These are phyloP conservation scores for Nothoprocta perdicaria DNA, from an alignment of 2,113 vertebrate genomes.

Conservation along the genomic window DNA sequence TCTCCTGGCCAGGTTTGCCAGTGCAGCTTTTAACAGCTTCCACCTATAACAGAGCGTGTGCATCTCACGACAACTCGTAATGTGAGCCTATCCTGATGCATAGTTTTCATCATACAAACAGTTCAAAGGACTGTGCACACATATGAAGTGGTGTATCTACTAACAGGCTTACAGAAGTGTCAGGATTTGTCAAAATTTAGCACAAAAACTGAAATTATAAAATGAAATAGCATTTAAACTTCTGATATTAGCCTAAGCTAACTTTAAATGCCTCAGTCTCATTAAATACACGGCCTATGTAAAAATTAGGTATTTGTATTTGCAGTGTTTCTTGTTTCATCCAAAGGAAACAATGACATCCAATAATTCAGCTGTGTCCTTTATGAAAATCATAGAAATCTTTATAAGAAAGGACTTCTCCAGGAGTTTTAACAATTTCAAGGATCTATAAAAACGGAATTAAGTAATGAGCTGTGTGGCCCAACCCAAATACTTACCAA, in stretches of 20 bases:
- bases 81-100: neutral
- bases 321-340: neutral
- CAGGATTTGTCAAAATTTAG: neutral
- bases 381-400: neutral
- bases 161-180: neutral
- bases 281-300: neutral
- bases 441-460: neutral
- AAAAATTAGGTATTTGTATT: neutral
- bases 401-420: neutral
- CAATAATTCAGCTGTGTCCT: neutral
- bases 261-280: neutral
- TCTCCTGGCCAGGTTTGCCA: neutral
- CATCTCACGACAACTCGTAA: neutral
- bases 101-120: neutral
- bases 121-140: accelerated
- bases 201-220: too few relatives aligned
- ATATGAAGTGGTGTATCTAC: neutral
- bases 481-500: conserved; percentile 82
- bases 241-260: neutral
- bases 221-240: neutral
- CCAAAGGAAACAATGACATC: neutral
- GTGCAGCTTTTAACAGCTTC: neutral
- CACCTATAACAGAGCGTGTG: neutral
- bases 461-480: neutral
- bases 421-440: neutral